These are phyloP conservation scores for Halisarca cf. caerulea DNA, from an alignment of 37 sponge, comb jelly and placozoan species.

Conservation along the genomic window DNA sequence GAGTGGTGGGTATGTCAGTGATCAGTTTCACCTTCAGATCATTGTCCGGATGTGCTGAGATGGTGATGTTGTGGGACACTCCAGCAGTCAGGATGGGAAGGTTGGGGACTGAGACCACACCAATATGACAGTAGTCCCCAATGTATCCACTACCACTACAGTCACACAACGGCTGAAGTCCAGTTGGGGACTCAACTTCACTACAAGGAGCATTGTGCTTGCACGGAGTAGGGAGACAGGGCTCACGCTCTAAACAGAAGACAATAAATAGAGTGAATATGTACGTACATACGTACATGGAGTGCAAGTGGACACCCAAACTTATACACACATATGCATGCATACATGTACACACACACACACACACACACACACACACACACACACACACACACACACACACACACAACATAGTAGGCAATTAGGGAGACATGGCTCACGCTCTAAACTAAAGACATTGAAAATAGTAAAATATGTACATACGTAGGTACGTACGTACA, in stretches of 20 bases:
- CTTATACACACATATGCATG: background rate
- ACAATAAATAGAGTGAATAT: background rate
- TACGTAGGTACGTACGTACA: no score
- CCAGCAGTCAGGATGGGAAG: background rate
- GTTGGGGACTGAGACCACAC: background rate
- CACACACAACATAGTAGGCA: conserved; percentile 25
- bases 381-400: no score
- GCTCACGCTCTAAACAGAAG: background rate
- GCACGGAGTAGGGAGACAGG: conserved; percentile 10
- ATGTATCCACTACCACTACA: conserved; percentile 1
- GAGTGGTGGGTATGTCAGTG: background rate
- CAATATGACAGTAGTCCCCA: background rate
- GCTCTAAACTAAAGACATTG: no score
- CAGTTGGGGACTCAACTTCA: background rate
- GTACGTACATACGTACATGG: no score
- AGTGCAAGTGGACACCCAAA: conserved; percentile 6
- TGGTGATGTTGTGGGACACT: background rate
- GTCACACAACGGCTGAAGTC: background rate
- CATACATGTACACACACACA: background rate
- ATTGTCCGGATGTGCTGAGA: background rate
- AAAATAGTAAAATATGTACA: no score
- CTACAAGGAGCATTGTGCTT: background rate
- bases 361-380: conserved; percentile 13
- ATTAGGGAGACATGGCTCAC: no score
- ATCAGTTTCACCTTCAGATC: background rate